Conservation (phyloP, 2,113 vertebrate species). For the Lophotis ruficrista region DNA sequence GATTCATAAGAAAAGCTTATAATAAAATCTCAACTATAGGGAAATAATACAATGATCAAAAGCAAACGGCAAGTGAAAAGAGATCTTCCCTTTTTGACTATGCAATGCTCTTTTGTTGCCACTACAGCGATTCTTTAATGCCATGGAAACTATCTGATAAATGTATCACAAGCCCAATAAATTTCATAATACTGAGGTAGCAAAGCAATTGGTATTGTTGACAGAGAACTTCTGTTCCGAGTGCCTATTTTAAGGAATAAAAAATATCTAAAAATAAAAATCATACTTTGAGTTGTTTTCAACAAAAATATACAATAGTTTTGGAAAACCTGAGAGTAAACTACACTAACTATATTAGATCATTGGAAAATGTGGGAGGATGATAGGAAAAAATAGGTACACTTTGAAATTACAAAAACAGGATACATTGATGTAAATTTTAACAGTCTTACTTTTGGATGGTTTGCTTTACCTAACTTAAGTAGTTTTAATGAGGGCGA, state of each 20-base stretch:
- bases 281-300: neutral
- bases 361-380: neutral
- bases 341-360: neutral
- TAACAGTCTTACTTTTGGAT: neutral
- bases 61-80: neutral
- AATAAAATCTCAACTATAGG: slow-evolving; percentile 3
- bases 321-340: neutral
- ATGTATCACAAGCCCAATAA: slow-evolving; percentile 33
- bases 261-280: slow-evolving; percentile 26
- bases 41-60: slow-evolving; percentile 28
- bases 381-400: neutral
- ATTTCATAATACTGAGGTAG: slow-evolving; percentile 47
- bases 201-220: slow-evolving; percentile 32
- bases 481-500: neutral
- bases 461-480: neutral
- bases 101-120: slow-evolving; percentile 37
- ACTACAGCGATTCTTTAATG: slow-evolving; percentile 40
- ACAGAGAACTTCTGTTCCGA: neutral
- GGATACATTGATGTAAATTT: neutral
- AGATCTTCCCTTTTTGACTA: neutral
- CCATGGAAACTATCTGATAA: slow-evolving; percentile 62
- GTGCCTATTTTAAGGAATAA: neutral
- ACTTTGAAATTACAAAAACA: neutral
- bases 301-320: neutral
- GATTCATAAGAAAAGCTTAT: neutral